Percentiles rank a stretch among this genome's conserved stretches.
Conservation (phyloP, 2,797 vertebrate species). For the Anolis apletophallus region DNA sequence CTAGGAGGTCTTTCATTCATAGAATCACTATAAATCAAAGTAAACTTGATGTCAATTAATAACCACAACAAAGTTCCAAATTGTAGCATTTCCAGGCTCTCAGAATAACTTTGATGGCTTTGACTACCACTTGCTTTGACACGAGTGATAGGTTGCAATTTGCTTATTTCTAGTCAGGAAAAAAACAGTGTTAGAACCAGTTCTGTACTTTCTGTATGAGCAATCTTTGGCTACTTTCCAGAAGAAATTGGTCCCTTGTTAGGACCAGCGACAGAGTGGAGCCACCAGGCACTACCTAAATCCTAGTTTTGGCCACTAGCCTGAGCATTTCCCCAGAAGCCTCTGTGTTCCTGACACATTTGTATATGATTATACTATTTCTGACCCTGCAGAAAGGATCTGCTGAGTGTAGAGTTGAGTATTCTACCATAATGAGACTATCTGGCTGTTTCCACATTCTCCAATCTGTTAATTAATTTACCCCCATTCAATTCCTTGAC, state of each 20-base stretch:
- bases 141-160: neutral
- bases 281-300: neutral
- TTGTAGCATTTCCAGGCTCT: neutral
- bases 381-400: neutral
- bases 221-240: neutral
- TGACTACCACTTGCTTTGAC: neutral
- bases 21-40: no score
- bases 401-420: neutral
- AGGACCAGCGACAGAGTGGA: neutral
- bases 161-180: neutral
- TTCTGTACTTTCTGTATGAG: neutral
- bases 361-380: neutral
- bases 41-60: no score
- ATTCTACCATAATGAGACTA: neutral
- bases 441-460: slow-evolving; percentile 8
- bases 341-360: neutral
- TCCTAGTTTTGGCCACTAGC: neutral
- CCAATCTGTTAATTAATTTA: slow-evolving; percentile 18
- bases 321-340: neutral
- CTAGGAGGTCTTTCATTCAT: no score
- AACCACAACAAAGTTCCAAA: neutral
- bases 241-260: neutral
- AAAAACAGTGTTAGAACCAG: neutral
- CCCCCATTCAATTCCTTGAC: neutral
- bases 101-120: no score